A percentile compares a stretch with the other conserved stretches of the same genome.
phyloP scores from a whole-genome alignment of 2,888 invertebrate species.

The Sminthurinus aureus region DNA sequence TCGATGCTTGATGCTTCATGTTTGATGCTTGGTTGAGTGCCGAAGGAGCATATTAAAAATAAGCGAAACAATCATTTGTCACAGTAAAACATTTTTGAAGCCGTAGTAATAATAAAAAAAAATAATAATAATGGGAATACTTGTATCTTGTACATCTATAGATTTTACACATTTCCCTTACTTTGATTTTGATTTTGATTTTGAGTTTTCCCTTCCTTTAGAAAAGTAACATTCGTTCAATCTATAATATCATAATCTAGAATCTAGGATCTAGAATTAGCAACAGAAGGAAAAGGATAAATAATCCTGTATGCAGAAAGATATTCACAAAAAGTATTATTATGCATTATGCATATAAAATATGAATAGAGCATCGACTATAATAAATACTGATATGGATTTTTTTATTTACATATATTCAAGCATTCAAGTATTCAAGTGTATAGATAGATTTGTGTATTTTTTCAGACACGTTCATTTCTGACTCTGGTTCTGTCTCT shows the following conservation, averaged over 20 bases:
- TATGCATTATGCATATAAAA: no score
- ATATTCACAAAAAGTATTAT: no score
- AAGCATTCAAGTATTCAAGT: no score
- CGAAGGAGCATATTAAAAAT: slow-evolving; percentile 40
- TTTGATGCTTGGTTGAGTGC: slow-evolving; percentile 18
- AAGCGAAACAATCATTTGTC: slow-evolving; percentile 48
- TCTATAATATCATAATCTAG: no score
- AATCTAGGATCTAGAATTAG: no score
- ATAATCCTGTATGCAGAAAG: no score
- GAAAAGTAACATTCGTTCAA: no score
- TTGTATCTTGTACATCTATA: neutral
- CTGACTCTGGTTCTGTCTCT: neutral
- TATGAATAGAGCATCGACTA: no score
- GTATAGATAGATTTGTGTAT: neutral
- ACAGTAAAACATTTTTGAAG: slow-evolving; percentile 39
- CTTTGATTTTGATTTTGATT: neutral
- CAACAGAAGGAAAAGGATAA: no score
- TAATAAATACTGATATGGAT: neutral
- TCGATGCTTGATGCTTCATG: no score
- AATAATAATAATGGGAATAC: neutral
- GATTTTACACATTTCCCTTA: neutral
- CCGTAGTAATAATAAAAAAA: neutral
- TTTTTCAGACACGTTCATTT: neutral
- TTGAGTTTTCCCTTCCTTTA: no score
- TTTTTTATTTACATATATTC: neutral